Evolutionary conservation across 2,797 vertebrate species (phyloP), one percentile per base, ranked within the genome.

Genomic region (Ceryle rudis): DNA sequence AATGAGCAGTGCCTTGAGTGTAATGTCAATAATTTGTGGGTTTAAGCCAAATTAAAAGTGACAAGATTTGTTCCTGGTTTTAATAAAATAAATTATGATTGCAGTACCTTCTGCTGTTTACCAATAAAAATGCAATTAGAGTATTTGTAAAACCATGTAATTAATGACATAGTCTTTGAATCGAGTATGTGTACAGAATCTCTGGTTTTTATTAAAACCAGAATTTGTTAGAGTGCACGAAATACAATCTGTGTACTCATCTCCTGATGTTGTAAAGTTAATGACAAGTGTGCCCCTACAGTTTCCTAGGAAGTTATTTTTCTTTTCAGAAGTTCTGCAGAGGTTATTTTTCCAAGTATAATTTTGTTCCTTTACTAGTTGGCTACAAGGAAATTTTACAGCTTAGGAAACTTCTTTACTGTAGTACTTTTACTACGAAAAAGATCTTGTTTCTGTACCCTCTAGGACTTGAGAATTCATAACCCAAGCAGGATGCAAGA

Each of bases 1-100:
- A 86, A 90, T 91, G 84, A 96, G 35, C 54, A 44, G 83, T 93
- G 82, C 66, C 75, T 70, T 75, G 75, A 90, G 89, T 79, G 31
- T 72, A 91, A 75, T 6, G 23, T 88, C 79, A 95, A 69, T 90
- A 79, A 93, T 90, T 78, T 94, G 47, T 83, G 35, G 39, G 6
- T 95, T 95, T 79, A 91, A 91, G 28, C 51, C 81, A 88, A 95
- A 94, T 88, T 90, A 75, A 78, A 91, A 88, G 54, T 92, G 79
- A 67, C 25, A 60, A 39, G 33, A 10, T 93, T 89, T 96, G 67
- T 87, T 89, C 47, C 61, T 90, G 57, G 28, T 80, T 94, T 96
- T 93, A 94, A 80, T 96, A 89, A 95, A 86, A 11, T 44, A 80
- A 86, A 37, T 79, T 89, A 44, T 52, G 26, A 26, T 86, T 89